Base-by-base conservation (phyloP, 2,113 vertebrate species). In the Heterocephalus glaber region DNA sequence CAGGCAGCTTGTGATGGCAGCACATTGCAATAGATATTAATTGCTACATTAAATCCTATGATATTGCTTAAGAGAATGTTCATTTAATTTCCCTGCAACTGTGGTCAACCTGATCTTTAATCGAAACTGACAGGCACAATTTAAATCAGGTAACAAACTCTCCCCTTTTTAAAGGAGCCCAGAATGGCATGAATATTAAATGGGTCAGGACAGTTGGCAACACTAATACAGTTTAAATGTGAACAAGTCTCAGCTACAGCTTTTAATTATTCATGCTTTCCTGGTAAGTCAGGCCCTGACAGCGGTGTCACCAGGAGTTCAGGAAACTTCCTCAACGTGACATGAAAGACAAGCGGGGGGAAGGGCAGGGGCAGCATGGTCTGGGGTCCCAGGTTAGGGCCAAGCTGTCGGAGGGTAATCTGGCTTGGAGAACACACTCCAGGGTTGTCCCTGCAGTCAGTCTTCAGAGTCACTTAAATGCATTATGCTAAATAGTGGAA, bases 101-200 rank as follows among this genome's bases (percentile, higher is more conserved):
- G 96, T 97, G 96, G 96, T 98, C 98, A 95, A 95, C 97, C 98
- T 97, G 98, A 98, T 98, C 98, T 98, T 98, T 98, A 98, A 98
- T 98, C 97, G 92, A 97, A 97, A 98, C 98, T 98, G 98, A 98
- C 98, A 98, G 98, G 94, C 97, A 86, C 98, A 98, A 98, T 98
- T 98, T 98, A 98, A 98, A 97, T 98, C 98, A 97, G 98, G 98
- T 89, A 97, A 97, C 94, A 96, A 95, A 96, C 95, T 96, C 86
- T 97, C 97, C 83, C 96, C 97, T 97, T 97, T 98, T 89, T 16
- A 68, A 95, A 98, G 89, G 95, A 97, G 61, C 97, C 13, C 24
- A 92, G 98, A 47, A 84, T 95, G 68, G 97, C 92, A 85, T 88
- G 97, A 97, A 96, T 35, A 79, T 97, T 58, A 35, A 92, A 97